Evolutionary conservation across 2,888 invertebrate genomes (phyloP), one percentile per base, ranked within the genome.

Genomic region (Thalpophila matura): DNA sequence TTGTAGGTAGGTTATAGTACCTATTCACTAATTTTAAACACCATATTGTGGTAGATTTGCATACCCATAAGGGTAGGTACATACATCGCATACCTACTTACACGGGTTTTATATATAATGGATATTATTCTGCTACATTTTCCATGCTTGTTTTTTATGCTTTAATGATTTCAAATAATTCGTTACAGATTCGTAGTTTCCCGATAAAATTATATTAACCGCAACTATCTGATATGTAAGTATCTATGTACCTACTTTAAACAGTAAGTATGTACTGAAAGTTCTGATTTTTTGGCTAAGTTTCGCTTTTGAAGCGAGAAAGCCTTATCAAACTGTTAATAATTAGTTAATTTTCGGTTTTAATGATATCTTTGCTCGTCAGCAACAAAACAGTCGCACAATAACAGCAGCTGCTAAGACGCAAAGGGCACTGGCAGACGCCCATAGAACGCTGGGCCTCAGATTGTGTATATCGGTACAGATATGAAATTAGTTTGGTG

Each of bases 151-250:
- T 77, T 79, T 66, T 69, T 33, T 61, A 79, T 78, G 76, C 72
- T 58, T 62, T 73, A 69, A 75, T 73, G 63, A 72, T 79, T 79
- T 78, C 72, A 72, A 75, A 78, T 75, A 64, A 77, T 77, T 77
- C 69, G 77, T 57, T 63, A 75, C 75, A 78, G 66, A 43, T 49
- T 55, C 49, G 50, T 65, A 59, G 56, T 58, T 75, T 60, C 42
- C 51, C 56, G 78, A 77, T 78, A 74, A 77, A 75, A 72, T 67
- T 76, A 77, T 74, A 74, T 71, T 71, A 77, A 64, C 46, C 78
- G 61, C 38, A 66, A 64, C 78, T 63, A 62, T 73, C 70, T 74
- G 33, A 45, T 58, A 43, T 54, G 18, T 33, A 27, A 27, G n/a
- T 43, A 43, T 22, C 10, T 50, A 60, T 27, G 43, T 51, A 73